These are phyloP conservation scores for Nowickia ferox DNA, from an alignment of 2,888 invertebrate species.

Conservation along the genomic window DNA sequence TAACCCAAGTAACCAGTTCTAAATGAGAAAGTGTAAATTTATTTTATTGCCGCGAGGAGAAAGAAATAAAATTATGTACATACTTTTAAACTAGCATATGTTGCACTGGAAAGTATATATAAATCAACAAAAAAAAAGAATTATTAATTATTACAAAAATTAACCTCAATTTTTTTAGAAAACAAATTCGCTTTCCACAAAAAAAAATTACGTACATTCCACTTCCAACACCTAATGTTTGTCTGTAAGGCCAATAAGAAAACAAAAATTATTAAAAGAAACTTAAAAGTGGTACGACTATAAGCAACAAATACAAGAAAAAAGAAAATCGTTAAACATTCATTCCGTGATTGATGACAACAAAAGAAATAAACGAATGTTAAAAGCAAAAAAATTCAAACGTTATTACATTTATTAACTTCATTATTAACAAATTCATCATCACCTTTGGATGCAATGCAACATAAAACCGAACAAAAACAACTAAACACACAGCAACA, in stretches of 20 bases:
- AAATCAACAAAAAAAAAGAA: not conserved
- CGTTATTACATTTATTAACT: slow-evolving; percentile 55
- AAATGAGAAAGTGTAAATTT: slow-evolving; percentile 67
- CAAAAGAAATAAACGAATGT: slow-evolving; percentile 43
- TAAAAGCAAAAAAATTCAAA: slow-evolving; percentile 59
- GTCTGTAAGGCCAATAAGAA: slow-evolving; percentile 28
- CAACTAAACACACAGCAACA: not conserved
- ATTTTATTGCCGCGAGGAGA: slow-evolving; percentile 46
- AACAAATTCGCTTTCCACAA: slow-evolving; percentile 34
- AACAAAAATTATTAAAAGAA: slow-evolving; percentile 26
- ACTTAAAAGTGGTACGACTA: slow-evolving; percentile 21
- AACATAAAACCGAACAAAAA: slow-evolving; percentile 31
- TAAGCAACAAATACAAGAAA: slow-evolving; percentile 31
- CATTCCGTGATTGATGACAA: slow-evolving; percentile 44
- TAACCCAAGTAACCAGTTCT: slow-evolving; percentile 68
- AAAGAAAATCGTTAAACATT: slow-evolving; percentile 55
- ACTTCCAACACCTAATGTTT: not conserved
- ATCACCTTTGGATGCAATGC: slow-evolving; percentile 44
- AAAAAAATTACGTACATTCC: slow-evolving; percentile 9
- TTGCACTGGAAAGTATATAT: slow-evolving; percentile 14
- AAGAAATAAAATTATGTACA: slow-evolving; percentile 42
- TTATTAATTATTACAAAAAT: slow-evolving; percentile 34
- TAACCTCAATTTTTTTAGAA: slow-evolving; percentile 51
- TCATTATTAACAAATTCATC: slow-evolving; percentile 42
- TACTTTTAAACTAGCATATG: slow-evolving; percentile 30